Conservation (phyloP, 2,888 invertebrate species). For the Dryadula phaetusa region DNA sequence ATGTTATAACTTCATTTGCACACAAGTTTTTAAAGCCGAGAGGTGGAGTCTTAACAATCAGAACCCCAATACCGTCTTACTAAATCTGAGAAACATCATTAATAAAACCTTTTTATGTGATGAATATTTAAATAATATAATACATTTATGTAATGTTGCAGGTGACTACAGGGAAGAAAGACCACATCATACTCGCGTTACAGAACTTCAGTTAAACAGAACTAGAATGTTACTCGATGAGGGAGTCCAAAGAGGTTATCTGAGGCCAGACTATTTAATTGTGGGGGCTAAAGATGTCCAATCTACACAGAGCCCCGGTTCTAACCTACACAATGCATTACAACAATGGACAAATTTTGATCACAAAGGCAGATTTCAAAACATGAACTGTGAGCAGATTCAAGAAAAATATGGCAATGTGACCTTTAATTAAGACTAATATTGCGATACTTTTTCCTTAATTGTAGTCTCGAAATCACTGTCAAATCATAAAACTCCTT, state of each 20-base stretch:
- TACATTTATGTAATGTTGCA: no score
- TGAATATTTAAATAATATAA: no score
- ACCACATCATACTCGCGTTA: constrained; percentile 54
- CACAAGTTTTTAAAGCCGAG: no score
- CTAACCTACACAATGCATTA: constrained; percentile 62
- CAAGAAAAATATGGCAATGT: constrained; percentile 44
- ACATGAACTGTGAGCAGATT: constrained; percentile 60
- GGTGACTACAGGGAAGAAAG: constrained; percentile 72
- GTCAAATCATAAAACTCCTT: no score
- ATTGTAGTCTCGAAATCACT: background rate
- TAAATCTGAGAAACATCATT: no score
- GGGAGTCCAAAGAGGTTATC: constrained; percentile 59
- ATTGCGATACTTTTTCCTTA: background rate
- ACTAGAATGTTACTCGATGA: constrained; percentile 58
- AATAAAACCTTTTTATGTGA: no score
- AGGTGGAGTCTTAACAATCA: no score
- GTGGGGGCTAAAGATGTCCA: constrained; percentile 63
- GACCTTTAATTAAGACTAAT: constrained; percentile 4
- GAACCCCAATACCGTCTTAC: no score
- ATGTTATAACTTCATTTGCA: no score
- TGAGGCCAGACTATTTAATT: constrained; percentile 61
- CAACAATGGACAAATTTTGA: constrained; percentile 58
- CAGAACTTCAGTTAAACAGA: constrained; percentile 57
- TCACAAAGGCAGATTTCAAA: constrained; percentile 52
- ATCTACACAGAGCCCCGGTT: constrained; percentile 63